These are phyloP conservation scores for Branchipolynoe longqiensis DNA, from an alignment of 2,888 invertebrate genomes.

Conservation along the genomic window DNA sequence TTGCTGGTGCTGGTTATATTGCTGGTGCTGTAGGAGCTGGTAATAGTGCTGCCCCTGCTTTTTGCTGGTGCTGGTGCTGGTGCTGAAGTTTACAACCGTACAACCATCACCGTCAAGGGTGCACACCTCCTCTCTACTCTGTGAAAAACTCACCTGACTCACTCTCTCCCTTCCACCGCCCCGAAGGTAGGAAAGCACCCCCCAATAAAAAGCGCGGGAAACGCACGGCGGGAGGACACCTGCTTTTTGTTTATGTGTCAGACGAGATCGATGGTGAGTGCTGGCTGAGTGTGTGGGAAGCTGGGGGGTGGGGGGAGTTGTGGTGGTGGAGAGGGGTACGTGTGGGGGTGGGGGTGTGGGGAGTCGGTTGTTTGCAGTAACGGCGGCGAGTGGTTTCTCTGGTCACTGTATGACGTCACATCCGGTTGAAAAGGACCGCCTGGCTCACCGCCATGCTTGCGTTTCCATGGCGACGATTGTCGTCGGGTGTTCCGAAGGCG, in stretches of 20 bases:
- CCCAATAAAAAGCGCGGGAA: conserved; percentile 54
- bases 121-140: conserved; percentile 2
- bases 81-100: no score
- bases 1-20: no score
- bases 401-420: no score
- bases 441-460: no score
- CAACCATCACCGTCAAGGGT: background rate
- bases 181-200: conserved; percentile 16
- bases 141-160: background rate
- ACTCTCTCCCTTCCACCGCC: conserved; percentile 25
- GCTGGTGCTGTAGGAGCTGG: no score
- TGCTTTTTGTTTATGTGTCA: conserved; percentile 44
- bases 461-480: no score
- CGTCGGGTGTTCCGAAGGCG: no score
- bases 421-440: no score
- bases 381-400: no score
- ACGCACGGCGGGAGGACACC: conserved; percentile 13
- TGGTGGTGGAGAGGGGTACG: background rate
- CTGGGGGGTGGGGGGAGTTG: conserved; percentile 1
- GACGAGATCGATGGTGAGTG: conserved; percentile 17
- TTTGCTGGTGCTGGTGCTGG: no score
- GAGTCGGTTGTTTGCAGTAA: no score
- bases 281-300: background rate
- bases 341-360: background rate
- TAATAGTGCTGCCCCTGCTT: no score